These are phyloP conservation scores for Clarias magur DNA, from an alignment of 2,113 vertebrate species.

Conservation along the genomic window DNA sequence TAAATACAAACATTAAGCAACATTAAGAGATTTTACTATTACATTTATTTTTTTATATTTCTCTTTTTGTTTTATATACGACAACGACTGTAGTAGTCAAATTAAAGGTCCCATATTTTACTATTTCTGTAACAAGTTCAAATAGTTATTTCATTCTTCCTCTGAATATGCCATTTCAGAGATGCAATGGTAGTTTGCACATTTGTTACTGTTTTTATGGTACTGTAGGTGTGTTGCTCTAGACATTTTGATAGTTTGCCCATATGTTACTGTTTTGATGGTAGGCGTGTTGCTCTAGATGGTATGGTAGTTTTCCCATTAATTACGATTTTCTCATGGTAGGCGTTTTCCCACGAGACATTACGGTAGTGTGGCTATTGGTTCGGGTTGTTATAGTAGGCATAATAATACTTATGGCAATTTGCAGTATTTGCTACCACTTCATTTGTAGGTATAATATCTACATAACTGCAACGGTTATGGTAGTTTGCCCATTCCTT, in stretches of 20 bases:
- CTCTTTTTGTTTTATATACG: not conserved
- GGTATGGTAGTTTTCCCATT: not conserved
- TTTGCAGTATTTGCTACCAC: no score
- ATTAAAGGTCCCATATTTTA: no score
- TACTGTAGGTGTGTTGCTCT: no score
- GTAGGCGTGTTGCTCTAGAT: no score
- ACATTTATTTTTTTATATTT: not conserved
- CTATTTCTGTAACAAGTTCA: no score
- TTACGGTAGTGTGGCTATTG: not conserved
- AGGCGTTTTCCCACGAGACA: not conserved
- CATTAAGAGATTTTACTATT: not conserved
- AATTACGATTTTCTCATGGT: not conserved
- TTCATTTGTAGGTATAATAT: no score
- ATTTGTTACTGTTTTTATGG: not conserved
- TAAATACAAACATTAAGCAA: not conserved
- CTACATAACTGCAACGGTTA: not conserved
- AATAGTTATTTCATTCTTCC: no score
- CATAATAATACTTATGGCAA: no score
- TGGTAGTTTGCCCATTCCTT: not conserved
- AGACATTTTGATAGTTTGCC: not conserved
- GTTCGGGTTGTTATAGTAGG: not conserved
- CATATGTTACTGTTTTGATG: not conserved
- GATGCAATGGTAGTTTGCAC: not conserved
- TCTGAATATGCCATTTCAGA: not conserved
- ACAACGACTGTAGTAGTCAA: no score